These are phyloP conservation scores for Gallinago jamesoni DNA, from an alignment of 2,113 vertebrate species.

Conservation along the genomic window DNA sequence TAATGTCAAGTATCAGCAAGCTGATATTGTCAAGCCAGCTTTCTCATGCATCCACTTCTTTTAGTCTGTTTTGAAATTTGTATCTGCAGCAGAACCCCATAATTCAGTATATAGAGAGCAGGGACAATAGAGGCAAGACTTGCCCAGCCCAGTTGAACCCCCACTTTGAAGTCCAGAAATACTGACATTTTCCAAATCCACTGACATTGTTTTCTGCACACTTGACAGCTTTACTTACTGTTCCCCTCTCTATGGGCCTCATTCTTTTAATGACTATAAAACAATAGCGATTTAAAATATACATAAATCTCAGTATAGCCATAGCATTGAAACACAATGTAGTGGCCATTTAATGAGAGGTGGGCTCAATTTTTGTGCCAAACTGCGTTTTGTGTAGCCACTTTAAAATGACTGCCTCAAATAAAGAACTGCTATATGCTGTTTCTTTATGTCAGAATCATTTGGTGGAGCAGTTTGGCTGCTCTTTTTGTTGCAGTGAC, in stretches of 20 bases:
- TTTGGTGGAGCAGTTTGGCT: background rate
- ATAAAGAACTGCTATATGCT: background rate
- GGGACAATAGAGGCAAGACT: background rate
- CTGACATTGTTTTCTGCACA: background rate
- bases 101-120: background rate
- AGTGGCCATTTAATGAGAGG: background rate
- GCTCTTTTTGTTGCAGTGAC: background rate
- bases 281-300: conserved; percentile 8
- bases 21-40: background rate
- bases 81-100: background rate
- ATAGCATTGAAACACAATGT: background rate
- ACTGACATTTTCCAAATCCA: background rate
- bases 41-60: background rate
- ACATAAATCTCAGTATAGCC: background rate
- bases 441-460: background rate
- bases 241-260: background rate
- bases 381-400: background rate
- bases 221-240: background rate
- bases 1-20: background rate
- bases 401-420: background rate
- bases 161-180: background rate
- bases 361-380: background rate
- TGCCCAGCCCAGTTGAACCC: background rate
- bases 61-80: background rate
- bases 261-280: background rate